Percentiles rank a stretch among this genome's conserved stretches.
Conservation (phyloP, 2,113 vertebrate species). For the Thalassoma bifasciatum region DNA sequence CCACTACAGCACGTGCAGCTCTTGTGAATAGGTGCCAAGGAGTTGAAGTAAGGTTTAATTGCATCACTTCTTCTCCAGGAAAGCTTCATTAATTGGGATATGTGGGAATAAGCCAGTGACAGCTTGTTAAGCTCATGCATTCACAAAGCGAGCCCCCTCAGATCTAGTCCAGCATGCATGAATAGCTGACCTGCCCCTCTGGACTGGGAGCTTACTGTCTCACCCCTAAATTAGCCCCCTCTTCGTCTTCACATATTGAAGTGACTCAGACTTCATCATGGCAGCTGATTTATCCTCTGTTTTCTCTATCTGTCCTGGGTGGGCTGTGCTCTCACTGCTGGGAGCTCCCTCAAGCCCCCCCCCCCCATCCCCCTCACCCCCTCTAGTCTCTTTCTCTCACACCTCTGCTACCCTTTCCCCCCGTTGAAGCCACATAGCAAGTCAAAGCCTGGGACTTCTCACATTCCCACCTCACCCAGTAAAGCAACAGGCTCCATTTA, state of each 20-base stretch:
- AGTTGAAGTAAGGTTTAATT: background rate
- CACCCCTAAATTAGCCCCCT: conserved; percentile 28
- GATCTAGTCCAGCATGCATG: conserved; percentile 18
- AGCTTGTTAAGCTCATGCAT: conserved; percentile 31
- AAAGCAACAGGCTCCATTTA: conserved; percentile 82
- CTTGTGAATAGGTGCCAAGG: background rate
- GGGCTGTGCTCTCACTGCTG: conserved; percentile 4
- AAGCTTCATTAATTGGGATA: conserved; percentile 21
- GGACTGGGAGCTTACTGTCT: conserved; percentile 6
- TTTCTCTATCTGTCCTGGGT: conserved; percentile 67
- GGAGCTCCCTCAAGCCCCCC: conserved; percentile 34
- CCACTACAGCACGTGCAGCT: background rate
- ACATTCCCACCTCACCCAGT: conserved; percentile 80
- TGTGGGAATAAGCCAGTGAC: conserved; percentile 25
- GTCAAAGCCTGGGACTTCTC: conserved; percentile 76
- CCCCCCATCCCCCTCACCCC: background rate
- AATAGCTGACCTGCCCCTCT: conserved; percentile 12
- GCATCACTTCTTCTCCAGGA: background rate
- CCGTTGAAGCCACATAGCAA: conserved; percentile 54
- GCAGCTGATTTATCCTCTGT: conserved; percentile 69
- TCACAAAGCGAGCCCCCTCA: conserved; percentile 22
- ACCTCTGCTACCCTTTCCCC: background rate
- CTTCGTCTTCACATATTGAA: conserved; percentile 22
- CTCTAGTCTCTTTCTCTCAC: background rate
- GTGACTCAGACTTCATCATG: conserved; percentile 16